A percentile compares a stretch with the other conserved stretches of the same genome.
Evolutionary conservation across 2,888 invertebrate genomes (phyloP).

Genomic region (Zaprionus bogoriensis): DNA sequence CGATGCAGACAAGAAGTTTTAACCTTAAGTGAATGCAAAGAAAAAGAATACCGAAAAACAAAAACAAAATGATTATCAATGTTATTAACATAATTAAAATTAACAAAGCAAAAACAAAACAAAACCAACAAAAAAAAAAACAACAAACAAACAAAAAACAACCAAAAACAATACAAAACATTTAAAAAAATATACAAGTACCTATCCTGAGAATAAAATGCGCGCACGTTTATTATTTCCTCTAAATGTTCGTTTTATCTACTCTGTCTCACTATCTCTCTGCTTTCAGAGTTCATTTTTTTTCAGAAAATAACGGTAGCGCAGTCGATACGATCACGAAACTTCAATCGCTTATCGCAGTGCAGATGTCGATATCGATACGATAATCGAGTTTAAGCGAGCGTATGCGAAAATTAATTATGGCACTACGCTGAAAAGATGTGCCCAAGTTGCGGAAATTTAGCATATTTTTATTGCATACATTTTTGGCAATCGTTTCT

Average conservation of each 20-base stretch:
- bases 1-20: conserved; percentile 64
- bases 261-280: conserved; percentile 15
- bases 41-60: conserved; percentile 36
- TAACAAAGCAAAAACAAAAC: conserved; percentile 70
- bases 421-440: no score
- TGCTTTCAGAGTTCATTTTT: neutral
- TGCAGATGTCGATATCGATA: no score
- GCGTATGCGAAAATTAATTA: no score
- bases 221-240: conserved; percentile 80
- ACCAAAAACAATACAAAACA: conserved; percentile 53
- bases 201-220: conserved; percentile 81
- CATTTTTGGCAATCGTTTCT: no score
- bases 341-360: no score
- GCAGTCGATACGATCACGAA: no score
- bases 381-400: no score
- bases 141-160: conserved; percentile 54
- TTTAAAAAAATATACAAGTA: conserved; percentile 79
- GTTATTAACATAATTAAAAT: conserved; percentile 82
- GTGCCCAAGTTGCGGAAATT: no score
- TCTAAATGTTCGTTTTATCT: conserved; percentile 71
- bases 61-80: conserved; percentile 79
- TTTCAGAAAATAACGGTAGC: neutral
- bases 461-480: no score
- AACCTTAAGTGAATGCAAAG: conserved; percentile 70
- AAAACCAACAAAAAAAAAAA: no score